phyloP scores from a whole-genome alignment of 2,888 invertebrate genomes.

The Norana najaformis region DNA sequence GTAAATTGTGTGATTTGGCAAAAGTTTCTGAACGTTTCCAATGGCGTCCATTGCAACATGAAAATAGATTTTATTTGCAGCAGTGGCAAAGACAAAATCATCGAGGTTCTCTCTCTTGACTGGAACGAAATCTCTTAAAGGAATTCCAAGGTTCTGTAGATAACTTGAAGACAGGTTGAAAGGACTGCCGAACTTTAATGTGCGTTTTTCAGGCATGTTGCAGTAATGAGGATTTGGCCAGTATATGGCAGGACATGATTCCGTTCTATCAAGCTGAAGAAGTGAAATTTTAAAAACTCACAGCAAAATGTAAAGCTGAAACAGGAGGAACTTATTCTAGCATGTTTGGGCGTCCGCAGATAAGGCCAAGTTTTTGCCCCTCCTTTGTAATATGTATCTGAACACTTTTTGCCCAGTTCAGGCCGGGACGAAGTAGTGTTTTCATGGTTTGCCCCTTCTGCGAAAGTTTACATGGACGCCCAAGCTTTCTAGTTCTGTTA shows the following conservation, averaged over 20 bases:
- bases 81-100: slow-evolving; percentile 38
- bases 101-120: slow-evolving; percentile 15
- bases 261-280: not conserved
- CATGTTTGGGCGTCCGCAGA: too few relatives aligned
- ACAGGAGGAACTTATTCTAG: too few relatives aligned
- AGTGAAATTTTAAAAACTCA: not conserved
- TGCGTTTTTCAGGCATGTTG: not conserved
- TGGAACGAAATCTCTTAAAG: not conserved
- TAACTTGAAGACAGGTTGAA: not conserved
- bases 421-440: not conserved
- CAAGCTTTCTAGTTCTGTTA: slow-evolving; percentile 45
- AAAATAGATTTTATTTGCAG: slow-evolving; percentile 31
- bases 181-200: not conserved
- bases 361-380: too few relatives aligned
- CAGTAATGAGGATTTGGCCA: not conserved
- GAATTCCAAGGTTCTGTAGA: not conserved
- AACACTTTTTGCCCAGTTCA: not conserved
- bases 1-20: slow-evolving; percentile 30
- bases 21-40: slow-evolving; percentile 25
- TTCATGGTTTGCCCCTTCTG: not conserved
- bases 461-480: not conserved
- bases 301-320: not conserved
- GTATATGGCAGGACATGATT: not conserved
- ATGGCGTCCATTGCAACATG: slow-evolving; percentile 33
- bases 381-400: too few relatives aligned